phyloP scores from a whole-genome alignment of 2,113 vertebrate species.

The Aptenodytes patagonicus region DNA sequence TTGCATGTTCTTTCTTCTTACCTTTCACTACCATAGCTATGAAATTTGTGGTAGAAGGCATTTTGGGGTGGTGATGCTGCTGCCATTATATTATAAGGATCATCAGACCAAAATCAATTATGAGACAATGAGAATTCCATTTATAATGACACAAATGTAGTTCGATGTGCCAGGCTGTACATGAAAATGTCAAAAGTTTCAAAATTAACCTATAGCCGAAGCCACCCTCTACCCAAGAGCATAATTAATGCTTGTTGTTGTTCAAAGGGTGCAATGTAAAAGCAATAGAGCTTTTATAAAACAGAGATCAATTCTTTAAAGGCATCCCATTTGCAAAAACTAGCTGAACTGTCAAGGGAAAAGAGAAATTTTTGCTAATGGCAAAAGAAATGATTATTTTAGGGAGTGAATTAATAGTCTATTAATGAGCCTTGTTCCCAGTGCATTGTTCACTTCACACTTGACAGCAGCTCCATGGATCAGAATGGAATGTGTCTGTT shows the following conservation, averaged over 20 bases:
- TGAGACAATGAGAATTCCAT: constrained; percentile 18
- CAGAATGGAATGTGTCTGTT: constrained; percentile 58
- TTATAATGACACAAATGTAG: constrained; percentile 25
- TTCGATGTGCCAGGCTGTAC: not conserved
- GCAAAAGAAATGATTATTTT: constrained; percentile 68
- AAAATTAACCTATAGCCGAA: constrained; percentile 8
- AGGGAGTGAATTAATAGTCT: constrained; percentile 64
- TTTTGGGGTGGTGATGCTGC: constrained; percentile 29
- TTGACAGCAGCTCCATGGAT: constrained; percentile 65
- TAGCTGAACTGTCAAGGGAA: constrained; percentile 47
- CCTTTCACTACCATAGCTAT: constrained; percentile 13
- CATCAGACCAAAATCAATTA: constrained; percentile 52
- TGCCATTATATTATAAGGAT: constrained; percentile 1
- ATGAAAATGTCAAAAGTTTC: constrained; percentile 46
- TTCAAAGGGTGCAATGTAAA: constrained; percentile 14
- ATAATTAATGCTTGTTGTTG: constrained; percentile 34
- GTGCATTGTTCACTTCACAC: constrained; percentile 69
- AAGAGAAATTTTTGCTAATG: constrained; percentile 59
- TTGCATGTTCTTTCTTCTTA: constrained; percentile 49
- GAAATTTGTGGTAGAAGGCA: constrained; percentile 9
- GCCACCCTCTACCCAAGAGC: not conserved
- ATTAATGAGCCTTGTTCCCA: constrained; percentile 71
- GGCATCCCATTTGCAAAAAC: constrained; percentile 24
- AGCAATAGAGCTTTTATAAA: constrained; percentile 35
- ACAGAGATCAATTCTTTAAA: constrained; percentile 21